Percentiles rank a stretch among this genome's conserved stretches.
Evolutionary conservation across 2,888 invertebrate species (phyloP).

Genomic region (Hypena proboscidalis): DNA sequence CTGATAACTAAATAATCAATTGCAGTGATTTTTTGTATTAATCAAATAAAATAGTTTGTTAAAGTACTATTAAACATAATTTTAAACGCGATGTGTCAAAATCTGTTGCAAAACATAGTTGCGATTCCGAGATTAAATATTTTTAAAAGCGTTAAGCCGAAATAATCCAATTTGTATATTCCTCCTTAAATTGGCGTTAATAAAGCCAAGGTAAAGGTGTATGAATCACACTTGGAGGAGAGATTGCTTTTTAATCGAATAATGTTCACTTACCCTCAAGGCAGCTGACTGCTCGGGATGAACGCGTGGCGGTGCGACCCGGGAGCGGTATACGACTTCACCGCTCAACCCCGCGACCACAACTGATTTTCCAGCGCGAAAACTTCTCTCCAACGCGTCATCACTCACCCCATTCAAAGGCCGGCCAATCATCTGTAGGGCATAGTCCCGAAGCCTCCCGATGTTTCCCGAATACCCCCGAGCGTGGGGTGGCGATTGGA

Average conservation of each 20-base stretch:
- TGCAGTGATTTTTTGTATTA: too few relatives aligned
- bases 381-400: slow-evolving; percentile 82
- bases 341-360: slow-evolving; percentile 70
- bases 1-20: too few relatives aligned
- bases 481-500: slow-evolving; percentile 78
- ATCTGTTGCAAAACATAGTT: slow-evolving; percentile 20
- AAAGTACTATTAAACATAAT: too few relatives aligned
- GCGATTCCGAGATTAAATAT: slow-evolving; percentile 14
- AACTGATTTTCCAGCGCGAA: slow-evolving; percentile 81
- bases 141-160: slow-evolving; percentile 20
- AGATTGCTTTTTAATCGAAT: slow-evolving; percentile 85
- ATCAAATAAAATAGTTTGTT: too few relatives aligned
- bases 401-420: slow-evolving; percentile 72
- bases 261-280: slow-evolving; percentile 79
- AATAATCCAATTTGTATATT: slow-evolving; percentile 28
- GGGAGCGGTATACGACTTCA: slow-evolving; percentile 71
- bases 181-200: slow-evolving; percentile 43
- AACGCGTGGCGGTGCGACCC: slow-evolving; percentile 56
- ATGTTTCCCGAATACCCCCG: slow-evolving; percentile 63
- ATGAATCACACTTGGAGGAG: slow-evolving; percentile 62
- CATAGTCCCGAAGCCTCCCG: slow-evolving; percentile 62
- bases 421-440: slow-evolving; percentile 65
- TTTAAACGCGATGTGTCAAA: too few relatives aligned
- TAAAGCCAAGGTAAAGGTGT: slow-evolving; percentile 42
- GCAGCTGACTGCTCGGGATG: slow-evolving; percentile 60